Evolutionary conservation across 2,888 invertebrate species (phyloP), one percentile per base, ranked within the genome.

Genomic region (Atrina japonica): DNA sequence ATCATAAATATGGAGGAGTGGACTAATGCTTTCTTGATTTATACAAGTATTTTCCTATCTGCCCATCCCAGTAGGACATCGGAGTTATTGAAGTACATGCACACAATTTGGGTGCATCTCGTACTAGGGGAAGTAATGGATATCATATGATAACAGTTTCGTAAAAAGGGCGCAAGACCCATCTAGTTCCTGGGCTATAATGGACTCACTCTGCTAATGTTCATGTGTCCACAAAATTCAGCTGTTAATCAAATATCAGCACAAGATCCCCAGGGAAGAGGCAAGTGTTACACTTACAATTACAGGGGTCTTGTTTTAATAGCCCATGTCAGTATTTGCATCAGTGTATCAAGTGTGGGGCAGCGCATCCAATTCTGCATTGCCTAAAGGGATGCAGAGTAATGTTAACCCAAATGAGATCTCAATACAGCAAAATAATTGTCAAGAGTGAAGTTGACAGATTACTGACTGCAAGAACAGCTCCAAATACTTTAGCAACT

Each of bases 121-220:
- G 52, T 7, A 27, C 27, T 7, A 11, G 43, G 9, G 53, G 53
- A n/a, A 43, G 6, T 55, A 55, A 1, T 69, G 63, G 69, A 40
- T 29, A 45, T 14, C 27, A 6, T 69, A 69, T 56, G 69, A 69
- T 27, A 56, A 30, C 69, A 69, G 21, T 69, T 55, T 29, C 40
- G 69, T 69, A 43, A 55, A 53, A 18, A 55, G 14, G 29, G 50
- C 25, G 2, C 6, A 16, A 14, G 35, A 69, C 35, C 63, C 63
- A 1, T 27, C 56, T n/a, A 14, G 35, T 18, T 63, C 63, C 9
- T 63, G 69, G 63, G 53, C 49, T 14, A 29, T 3, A 2, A 21
- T 69, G 23, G 63, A 69, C 40, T 16, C 5, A 47, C 16, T 21
- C 16, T 6, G 47, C 5, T 47, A 18, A 18, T 47, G 47, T 47